Conservation (phyloP, 2,888 invertebrate genomes). For the Temnothorax ravouxi region DNA sequence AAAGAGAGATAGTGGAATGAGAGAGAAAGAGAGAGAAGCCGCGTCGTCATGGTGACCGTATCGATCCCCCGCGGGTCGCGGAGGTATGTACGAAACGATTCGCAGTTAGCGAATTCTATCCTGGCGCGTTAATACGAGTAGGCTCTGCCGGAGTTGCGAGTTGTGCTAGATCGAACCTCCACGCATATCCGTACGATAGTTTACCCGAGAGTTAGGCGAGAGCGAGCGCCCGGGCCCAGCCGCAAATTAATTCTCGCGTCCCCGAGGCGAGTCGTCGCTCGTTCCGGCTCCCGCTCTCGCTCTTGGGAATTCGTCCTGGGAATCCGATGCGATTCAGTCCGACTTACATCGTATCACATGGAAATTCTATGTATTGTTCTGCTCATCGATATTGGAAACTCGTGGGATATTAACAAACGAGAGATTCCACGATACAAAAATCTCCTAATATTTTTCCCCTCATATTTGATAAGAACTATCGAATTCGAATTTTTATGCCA, state of each 20-base stretch:
- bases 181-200: conserved; percentile 36
- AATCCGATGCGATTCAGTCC: conserved; percentile 37
- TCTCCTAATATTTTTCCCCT: not conserved
- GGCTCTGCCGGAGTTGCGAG: conserved; percentile 63
- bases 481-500: not conserved
- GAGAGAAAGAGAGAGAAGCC: conserved; percentile 69
- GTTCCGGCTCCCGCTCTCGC: conserved; percentile 5
- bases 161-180: conserved; percentile 41
- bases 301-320: conserved; percentile 35
- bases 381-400: not conserved
- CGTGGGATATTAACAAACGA: not conserved
- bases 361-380: conserved; percentile 21
- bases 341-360: not conserved
- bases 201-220: conserved; percentile 43
- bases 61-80: conserved; percentile 81
- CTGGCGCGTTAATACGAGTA: conserved; percentile 76
- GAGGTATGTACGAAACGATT: conserved; percentile 82
- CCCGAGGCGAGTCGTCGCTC: conserved; percentile 25
- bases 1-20: not conserved
- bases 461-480: not conserved
- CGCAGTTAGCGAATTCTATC: conserved; percentile 82
- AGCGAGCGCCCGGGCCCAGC: conserved; percentile 22
- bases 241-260: conserved; percentile 49
- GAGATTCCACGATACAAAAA: not conserved
- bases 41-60: conserved; percentile 84